Percentiles rank a stretch among this genome's conserved stretches.
phyloP scores from a whole-genome alignment of 1,140 invertebrate species.

The Belonocnema kinseyi region DNA sequence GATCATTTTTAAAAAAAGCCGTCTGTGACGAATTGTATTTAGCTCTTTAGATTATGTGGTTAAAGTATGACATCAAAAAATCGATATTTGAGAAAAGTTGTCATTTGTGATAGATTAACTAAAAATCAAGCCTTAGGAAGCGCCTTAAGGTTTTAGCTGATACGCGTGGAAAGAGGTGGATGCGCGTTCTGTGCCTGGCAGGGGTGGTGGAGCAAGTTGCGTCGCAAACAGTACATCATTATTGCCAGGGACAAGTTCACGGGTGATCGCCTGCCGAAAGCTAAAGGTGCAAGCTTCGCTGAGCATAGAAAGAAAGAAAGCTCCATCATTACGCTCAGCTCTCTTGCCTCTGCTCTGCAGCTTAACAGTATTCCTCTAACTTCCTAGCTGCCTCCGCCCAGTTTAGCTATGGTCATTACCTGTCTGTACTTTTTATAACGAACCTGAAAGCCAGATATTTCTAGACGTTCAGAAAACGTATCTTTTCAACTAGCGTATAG shows the following conservation, averaged over 20 bases:
- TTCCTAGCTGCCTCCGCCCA: constrained; percentile 19
- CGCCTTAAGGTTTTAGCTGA: too few species aligned
- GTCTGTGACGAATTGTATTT: too few species aligned
- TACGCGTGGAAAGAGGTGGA: too few species aligned
- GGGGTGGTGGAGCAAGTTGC: not conserved
- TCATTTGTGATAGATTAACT: too few species aligned
- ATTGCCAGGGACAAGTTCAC: not conserved
- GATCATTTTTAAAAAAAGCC: too few species aligned
- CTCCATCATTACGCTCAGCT: not conserved
- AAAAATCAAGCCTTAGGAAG: too few species aligned
- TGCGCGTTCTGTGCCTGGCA: too few species aligned
- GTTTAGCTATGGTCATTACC: constrained; percentile 29
- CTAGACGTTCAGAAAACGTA: constrained; percentile 28
- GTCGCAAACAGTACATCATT: constrained; percentile 16
- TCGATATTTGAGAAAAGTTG: too few species aligned
- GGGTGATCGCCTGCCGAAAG: constrained; percentile 20
- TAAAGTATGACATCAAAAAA: too few species aligned
- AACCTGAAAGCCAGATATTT: constrained; percentile 21
- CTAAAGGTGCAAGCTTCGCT: constrained; percentile 13
- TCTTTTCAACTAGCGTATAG: not conserved
- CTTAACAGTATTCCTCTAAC: constrained; percentile 15
- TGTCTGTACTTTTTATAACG: constrained; percentile 9
- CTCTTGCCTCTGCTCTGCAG: not conserved
- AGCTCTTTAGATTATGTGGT: too few species aligned
- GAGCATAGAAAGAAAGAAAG: constrained; percentile 29